A percentile compares a stretch with the other conserved stretches of the same genome.
These are phyloP conservation scores for Rhyacichthys aspro DNA, from an alignment of 2,797 vertebrate genomes.

Conservation along the genomic window DNA sequence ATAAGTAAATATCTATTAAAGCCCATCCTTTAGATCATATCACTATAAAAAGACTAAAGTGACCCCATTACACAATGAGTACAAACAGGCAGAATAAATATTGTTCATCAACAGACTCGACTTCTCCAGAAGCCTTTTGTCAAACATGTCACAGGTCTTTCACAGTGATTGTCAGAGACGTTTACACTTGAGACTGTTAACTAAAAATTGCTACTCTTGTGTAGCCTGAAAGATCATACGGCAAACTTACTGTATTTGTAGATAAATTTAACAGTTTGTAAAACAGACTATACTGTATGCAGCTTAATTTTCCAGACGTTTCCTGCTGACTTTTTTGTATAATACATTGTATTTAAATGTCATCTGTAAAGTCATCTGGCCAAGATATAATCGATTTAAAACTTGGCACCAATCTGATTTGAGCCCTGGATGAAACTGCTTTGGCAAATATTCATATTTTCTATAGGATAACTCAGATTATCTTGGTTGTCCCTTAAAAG, in stretches of 20 bases:
- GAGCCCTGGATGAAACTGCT: conserved; percentile 39
- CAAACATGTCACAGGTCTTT: conserved; percentile 17
- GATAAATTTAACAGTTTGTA: conserved; percentile 42
- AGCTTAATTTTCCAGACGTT: conserved; percentile 58
- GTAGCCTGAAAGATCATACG: conserved; percentile 44
- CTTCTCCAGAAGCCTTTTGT: conserved; percentile 10
- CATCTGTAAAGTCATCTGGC: conserved; percentile 54
- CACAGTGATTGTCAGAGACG: conserved; percentile 50
- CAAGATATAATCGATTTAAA: conserved; percentile 54
- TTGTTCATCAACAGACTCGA: neutral
- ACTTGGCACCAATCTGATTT: conserved; percentile 44
- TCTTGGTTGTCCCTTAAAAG: conserved; percentile 1
- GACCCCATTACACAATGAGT: neutral
- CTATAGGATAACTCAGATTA: neutral
- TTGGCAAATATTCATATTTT: conserved; percentile 41
- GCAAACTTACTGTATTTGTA: conserved; percentile 34
- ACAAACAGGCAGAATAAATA: neutral
- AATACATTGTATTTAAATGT: conserved; percentile 57
- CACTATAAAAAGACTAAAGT: neutral
- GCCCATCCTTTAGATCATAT: neutral
- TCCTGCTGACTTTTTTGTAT: conserved; percentile 67
- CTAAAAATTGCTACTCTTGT: conserved; percentile 28
- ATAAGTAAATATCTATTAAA: neutral
- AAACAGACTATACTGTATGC: conserved; percentile 50
- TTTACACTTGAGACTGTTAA: conserved; percentile 75